Evolutionary conservation across 2,797 vertebrate genomes (phyloP), one percentile per base, ranked within the genome.

Genomic region (Siniperca undulata): DNA sequence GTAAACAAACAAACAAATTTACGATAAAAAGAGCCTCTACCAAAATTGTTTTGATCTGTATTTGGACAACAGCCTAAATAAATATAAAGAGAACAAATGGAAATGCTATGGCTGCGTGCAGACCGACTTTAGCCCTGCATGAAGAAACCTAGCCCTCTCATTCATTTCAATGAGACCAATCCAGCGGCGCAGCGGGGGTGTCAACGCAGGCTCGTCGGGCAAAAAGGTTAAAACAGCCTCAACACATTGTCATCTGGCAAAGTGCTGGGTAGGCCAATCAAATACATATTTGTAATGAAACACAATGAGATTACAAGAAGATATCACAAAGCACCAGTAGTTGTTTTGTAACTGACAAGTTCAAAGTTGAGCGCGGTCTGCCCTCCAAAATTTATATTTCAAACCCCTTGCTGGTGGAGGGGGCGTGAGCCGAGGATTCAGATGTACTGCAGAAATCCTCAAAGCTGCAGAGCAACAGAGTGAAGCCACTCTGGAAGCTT

Each of bases 381-480:
- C 50, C 24, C 27, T 71, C 34, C 11, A 10, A 67, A 68, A 88
- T 81, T 36, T 60, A 69, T 68, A 76, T 80, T 84, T 78, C 22
- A 74, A 44, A 59, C 78, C 42, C 13, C 56, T 61, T 55, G 5
- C 74, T 62, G 50, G 34, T 20, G 27, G 10, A 55, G 56, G 17
- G 7, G 58, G 34, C 27, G 10, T 16, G 55, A 38, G 46, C 46
- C 0, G 19, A 62, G 50, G 50, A 74, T 20, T 81, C 67, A 46
- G 56, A 42, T 20, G 68, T 27, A 10, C 44, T 55, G 62, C 70
- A 67, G 78, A 70, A 82, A 78, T 62, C 72, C 83, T 87, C 80
- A 90, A 90, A 91, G 82, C 53, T 59, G 77, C 59, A 20, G 74
- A 73, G 30, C 38, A 16, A 73, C 52, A 52, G 48, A 79, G 67